Evolutionary conservation across 2,113 vertebrate genomes (phyloP).

Genomic region (Lates calcarifer): DNA sequence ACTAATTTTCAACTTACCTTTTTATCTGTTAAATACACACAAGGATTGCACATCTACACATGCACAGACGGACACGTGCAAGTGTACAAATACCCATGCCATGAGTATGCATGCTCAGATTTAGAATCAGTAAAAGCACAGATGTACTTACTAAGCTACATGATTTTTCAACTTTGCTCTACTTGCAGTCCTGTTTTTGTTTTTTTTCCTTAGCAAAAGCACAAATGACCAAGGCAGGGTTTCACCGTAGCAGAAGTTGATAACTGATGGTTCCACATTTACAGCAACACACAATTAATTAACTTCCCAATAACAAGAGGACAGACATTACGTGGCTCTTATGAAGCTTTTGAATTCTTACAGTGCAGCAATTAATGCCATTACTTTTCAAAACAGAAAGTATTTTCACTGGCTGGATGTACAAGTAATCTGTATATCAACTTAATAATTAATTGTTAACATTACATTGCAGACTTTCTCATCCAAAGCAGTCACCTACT

Average conservation of each 20-base stretch:
- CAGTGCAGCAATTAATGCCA: neutral
- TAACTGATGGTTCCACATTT: neutral
- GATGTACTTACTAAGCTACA: neutral
- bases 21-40: conserved; percentile 5
- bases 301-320: neutral
- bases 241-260: neutral
- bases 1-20: conserved; percentile 26
- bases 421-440: conserved; percentile 4
- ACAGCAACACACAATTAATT: neutral
- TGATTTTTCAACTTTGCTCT: neutral
- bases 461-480: neutral
- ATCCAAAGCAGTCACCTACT: neutral
- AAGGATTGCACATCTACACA: conserved; percentile 11
- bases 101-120: neutral
- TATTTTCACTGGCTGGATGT: neutral
- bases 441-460: neutral
- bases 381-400: neutral
- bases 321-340: neutral
- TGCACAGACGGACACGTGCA: neutral
- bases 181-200: neutral
- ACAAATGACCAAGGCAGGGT: neutral
- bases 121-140: neutral
- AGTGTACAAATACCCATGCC: neutral
- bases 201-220: neutral
- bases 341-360: neutral